Base-by-base conservation (phyloP, 2,113 vertebrate species). In the Toxotes chatareus region DNA sequence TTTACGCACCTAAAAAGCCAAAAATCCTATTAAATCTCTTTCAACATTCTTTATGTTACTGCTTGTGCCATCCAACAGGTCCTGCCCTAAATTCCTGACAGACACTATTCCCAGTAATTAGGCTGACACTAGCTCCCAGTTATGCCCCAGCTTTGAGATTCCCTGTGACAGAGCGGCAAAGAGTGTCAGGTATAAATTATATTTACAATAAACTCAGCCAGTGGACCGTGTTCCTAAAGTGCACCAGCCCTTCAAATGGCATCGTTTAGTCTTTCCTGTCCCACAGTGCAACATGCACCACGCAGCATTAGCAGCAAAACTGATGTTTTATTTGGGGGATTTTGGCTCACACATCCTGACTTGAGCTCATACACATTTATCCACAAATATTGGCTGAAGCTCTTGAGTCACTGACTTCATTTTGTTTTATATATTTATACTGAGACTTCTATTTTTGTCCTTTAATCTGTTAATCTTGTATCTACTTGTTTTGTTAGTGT, bases 41-140 rank as follows among this genome's bases (percentile, higher is more conserved):
- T 80, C 23, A 76, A 34, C 49, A 67, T 88, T 62, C 76, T 81
- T 84, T 85, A 87, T 86, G 81, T 83, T 90, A 64, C 85, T 87
- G 61, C 83, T 42, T 80, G 63, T 73, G 80, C 69, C 65, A 61
- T 66, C 76, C 60, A 61, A 69, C 84, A 91, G 82, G 69, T 88
- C 82, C 88, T 90, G 87, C 91, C 91, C 94, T 92, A 92, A 94
- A 93, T 91, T 90, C 87, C 89, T 89, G 93, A 93, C 93, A 94
- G 77, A 88, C 89, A 87, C 88, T 90, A 93, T 95, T 94, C 95
- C 82, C 93, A 93, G 93, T 95, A 95, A 96, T 95, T 95, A 95
- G 93, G 93, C 90, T 88, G 90, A 96, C 89, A 83, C 27, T 93
- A 89, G 94, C 93, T 95, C 88, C 81, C 0, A 91, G 94, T 92